Percentiles rank a stretch among this genome's conserved stretches.
Evolutionary conservation across 2,888 invertebrate genomes (phyloP).

Genomic region (Heliconius hortense): DNA sequence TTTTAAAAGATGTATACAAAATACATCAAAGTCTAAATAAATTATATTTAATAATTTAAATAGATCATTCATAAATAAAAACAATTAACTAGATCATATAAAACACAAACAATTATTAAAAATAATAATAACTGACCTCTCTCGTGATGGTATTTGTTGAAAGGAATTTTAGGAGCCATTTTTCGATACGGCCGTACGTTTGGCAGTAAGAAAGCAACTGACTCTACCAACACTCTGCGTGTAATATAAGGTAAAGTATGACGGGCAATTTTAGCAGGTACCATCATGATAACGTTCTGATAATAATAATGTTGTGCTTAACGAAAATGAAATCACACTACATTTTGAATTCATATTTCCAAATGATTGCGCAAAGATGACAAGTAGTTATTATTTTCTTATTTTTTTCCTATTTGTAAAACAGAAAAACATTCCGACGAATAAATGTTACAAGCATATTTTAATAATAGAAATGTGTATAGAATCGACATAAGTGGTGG

Average conservation of each 20-base stretch:
- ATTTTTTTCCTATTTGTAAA: no score
- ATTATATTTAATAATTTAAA: not conserved
- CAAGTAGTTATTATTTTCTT: not conserved
- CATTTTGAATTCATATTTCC: not conserved
- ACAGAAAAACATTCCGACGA: not conserved
- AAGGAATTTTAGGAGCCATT: constrained; percentile 6
- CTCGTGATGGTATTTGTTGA: not conserved
- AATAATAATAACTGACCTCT: constrained; percentile 1
- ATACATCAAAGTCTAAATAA: not conserved
- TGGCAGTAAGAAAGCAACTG: not conserved
- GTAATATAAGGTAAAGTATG: not conserved
- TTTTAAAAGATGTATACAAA: not conserved
- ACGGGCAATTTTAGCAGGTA: not conserved
- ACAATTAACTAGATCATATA: not conserved
- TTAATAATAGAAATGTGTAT: not conserved
- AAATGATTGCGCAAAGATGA: constrained; percentile 4
- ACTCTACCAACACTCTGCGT: not conserved
- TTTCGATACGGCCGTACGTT: not conserved
- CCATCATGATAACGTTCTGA: not conserved
- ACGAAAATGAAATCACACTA: not conserved
- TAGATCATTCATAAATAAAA: not conserved
- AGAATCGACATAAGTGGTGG: not conserved
- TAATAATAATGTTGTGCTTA: not conserved
- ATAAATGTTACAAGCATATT: constrained; percentile 1
- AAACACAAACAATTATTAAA: not conserved